phyloP scores from a whole-genome alignment of 1,140 invertebrate genomes.

The Wiebesia pumilae region DNA sequence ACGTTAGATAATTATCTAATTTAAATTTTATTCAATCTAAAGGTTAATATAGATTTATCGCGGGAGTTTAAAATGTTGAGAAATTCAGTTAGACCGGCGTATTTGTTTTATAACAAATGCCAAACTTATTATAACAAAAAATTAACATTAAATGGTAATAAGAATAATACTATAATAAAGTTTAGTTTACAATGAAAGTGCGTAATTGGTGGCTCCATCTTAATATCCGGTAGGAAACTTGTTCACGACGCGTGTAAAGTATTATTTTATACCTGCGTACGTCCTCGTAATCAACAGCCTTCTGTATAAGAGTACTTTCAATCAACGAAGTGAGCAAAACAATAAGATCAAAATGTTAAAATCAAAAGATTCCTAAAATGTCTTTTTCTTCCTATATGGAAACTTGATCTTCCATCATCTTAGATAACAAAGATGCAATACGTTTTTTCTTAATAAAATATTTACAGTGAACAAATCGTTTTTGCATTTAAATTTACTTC shows the following conservation, averaged over 20 bases:
- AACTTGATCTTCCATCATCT: conserved; percentile 39
- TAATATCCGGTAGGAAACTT: not conserved
- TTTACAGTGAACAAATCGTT: not conserved
- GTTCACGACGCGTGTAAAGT: not conserved
- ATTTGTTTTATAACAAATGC: too few species aligned
- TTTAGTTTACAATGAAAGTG: not conserved
- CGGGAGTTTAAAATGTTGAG: too few species aligned
- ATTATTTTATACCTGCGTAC: not conserved
- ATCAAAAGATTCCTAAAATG: conserved; percentile 13
- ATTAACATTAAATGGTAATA: too few species aligned
- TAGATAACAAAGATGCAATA: not conserved
- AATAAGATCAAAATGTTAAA: conserved; percentile 17
- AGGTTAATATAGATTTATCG: too few species aligned
- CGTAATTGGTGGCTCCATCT: conserved; percentile 36
- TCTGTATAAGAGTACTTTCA: conserved; percentile 4
- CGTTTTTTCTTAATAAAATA: not conserved
- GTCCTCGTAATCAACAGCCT: not conserved
- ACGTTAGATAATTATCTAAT: too few species aligned
- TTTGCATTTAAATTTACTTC: too few species aligned
- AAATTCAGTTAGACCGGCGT: too few species aligned
- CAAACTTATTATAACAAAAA: too few species aligned
- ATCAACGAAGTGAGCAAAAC: conserved; percentile 50
- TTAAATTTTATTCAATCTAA: too few species aligned
- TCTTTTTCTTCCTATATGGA: not conserved
- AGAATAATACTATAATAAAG: not conserved